Conservation (phyloP, 1,140 invertebrate species). For the Trichomalopsis sarcophagae region DNA sequence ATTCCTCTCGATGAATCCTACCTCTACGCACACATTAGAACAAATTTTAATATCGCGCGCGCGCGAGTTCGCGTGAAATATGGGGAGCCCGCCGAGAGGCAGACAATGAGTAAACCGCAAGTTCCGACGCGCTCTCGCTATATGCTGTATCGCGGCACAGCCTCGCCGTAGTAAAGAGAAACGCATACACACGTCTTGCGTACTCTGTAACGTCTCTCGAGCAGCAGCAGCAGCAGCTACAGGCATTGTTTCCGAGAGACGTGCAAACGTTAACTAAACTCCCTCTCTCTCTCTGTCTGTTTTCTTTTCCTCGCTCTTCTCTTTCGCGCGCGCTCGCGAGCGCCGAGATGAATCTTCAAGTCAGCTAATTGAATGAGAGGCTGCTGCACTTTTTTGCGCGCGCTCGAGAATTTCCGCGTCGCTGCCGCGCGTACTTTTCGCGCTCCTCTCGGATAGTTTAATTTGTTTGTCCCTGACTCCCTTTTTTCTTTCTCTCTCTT, state of each 20-base stretch:
- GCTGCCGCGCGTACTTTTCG: not conserved
- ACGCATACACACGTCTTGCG: not conserved
- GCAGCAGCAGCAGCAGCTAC: not conserved
- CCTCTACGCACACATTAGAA: not conserved
- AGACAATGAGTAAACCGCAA: conserved; percentile 48
- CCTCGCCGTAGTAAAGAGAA: conserved; percentile 24
- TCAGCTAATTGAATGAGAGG: conserved; percentile 43
- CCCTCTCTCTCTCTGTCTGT: not conserved
- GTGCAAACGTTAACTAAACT: conserved; percentile 43
- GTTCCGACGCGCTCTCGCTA: not conserved
- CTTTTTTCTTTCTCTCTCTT: not conserved
- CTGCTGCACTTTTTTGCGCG: conserved; percentile 14
- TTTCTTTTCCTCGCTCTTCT: not conserved
- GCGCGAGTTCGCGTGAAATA: conserved; percentile 29
- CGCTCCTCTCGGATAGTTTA: not conserved
- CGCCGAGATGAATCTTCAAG: conserved; percentile 20
- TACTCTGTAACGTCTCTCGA: conserved; percentile 28
- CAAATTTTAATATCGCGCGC: conserved; percentile 45
- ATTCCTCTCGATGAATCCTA: conserved; percentile 40
- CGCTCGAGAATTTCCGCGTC: not conserved
- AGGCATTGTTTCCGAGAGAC: conserved; percentile 42
- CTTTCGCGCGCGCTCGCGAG: not conserved
- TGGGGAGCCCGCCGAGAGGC: conserved; percentile 12
- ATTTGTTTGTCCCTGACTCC: not conserved
- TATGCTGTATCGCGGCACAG: not conserved